Percentiles rank a stretch among this genome's conserved stretches.
These are phyloP conservation scores for Diabrotica virgifera DNA, from an alignment of 1,140 invertebrate genomes.

Conservation along the genomic window DNA sequence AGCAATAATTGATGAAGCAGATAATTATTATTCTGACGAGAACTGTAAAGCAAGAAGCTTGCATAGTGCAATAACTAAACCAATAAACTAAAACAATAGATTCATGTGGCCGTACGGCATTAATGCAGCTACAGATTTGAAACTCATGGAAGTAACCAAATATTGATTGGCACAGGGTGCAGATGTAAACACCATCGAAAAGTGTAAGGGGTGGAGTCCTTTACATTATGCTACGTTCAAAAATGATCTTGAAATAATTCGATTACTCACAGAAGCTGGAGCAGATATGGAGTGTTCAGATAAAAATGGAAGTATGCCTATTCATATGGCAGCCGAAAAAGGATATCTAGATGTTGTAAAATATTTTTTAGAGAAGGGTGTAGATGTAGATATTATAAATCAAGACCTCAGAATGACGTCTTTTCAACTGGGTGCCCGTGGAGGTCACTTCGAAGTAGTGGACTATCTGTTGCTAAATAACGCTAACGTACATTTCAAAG, in stretches of 20 bases:
- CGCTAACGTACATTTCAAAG: slow-evolving; percentile 21
- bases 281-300: not conserved
- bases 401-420: slow-evolving; percentile 35
- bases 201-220: slow-evolving; percentile 10
- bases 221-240: not conserved
- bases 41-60: too few relatives aligned
- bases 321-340: slow-evolving; percentile 23
- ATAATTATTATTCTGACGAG: too few relatives aligned
- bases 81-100: too few relatives aligned
- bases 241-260: not conserved
- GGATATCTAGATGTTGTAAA: slow-evolving; percentile 28
- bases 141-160: slow-evolving; percentile 12
- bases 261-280: not conserved
- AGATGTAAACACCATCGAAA: slow-evolving; percentile 25
- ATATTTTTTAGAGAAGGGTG: too few relatives aligned
- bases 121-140: slow-evolving; percentile 47
- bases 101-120: slow-evolving; percentile 54
- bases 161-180: slow-evolving; percentile 25
- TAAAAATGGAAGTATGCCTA: not conserved
- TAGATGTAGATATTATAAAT: slow-evolving; percentile 22
- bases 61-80: too few relatives aligned
- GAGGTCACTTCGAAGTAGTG: slow-evolving; percentile 39
- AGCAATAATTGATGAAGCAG: slow-evolving; percentile 42
- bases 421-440: slow-evolving; percentile 49
- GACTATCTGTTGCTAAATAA: slow-evolving; percentile 17